Conservation (phyloP, 2,888 invertebrate genomes). For the Dermolepida albohirtum region DNA sequence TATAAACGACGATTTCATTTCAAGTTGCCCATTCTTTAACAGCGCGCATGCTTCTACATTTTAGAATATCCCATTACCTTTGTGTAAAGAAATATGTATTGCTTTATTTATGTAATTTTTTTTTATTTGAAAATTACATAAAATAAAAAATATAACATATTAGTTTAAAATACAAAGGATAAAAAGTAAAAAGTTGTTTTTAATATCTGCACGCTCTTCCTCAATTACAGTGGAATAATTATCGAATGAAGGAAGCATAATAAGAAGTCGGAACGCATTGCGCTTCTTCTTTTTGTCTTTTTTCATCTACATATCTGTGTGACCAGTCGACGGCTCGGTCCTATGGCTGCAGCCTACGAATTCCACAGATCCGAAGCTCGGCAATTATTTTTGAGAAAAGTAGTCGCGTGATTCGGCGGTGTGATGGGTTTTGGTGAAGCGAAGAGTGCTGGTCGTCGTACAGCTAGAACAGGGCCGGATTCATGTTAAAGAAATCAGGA, state of each 20-base stretch:
- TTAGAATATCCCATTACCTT: too few relatives aligned
- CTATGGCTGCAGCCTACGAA: slow-evolving; percentile 37
- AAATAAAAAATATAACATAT: too few relatives aligned
- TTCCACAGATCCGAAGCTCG: slow-evolving; percentile 41
- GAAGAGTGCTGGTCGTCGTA: slow-evolving; percentile 9
- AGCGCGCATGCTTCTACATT: too few relatives aligned
- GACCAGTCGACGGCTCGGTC: neutral
- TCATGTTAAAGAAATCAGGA: neutral
- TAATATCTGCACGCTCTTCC: neutral
- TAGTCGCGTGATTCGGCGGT: slow-evolving; percentile 47
- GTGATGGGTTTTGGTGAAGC: slow-evolving; percentile 30
- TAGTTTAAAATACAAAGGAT: too few relatives aligned
- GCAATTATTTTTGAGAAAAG: slow-evolving; percentile 48
- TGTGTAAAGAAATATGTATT: too few relatives aligned
- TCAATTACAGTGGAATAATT: neutral
- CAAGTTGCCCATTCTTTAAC: too few relatives aligned
- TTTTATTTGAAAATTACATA: too few relatives aligned
- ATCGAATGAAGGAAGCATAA: neutral
- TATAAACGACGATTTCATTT: too few relatives aligned
- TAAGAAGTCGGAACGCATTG: too few relatives aligned
- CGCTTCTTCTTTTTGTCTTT: neutral
- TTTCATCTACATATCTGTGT: slow-evolving; percentile 6
- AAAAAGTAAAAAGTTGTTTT: slow-evolving; percentile 11
- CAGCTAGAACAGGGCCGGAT: slow-evolving; percentile 3
- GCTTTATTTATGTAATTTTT: too few relatives aligned